Evolutionary conservation across 1,140 invertebrate species (phyloP).

Genomic region (Xylocopa sonorina): DNA sequence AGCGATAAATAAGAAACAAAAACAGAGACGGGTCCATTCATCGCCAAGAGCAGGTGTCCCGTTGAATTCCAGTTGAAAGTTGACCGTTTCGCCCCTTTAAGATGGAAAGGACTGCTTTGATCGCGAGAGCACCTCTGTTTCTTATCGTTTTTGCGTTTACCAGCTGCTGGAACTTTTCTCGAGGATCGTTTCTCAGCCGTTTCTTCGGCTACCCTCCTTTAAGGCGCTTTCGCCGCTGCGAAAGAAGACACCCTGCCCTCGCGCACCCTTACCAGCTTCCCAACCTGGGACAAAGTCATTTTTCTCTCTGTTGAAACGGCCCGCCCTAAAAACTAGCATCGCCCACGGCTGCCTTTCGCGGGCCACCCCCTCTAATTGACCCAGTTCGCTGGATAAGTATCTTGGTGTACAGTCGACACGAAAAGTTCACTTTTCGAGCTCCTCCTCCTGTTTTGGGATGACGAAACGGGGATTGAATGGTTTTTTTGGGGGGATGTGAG

Average conservation of each 20-base stretch:
- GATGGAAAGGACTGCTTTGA: constrained; percentile 22
- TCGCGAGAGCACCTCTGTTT: constrained; percentile 20
- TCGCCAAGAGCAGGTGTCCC: constrained; percentile 3
- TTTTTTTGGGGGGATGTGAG: neutral
- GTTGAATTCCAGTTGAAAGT: constrained; percentile 38
- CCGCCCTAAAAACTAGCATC: constrained; percentile 38
- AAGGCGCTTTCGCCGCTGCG: constrained; percentile 12
- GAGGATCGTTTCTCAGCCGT: constrained; percentile 39
- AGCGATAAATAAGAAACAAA: constrained; percentile 13
- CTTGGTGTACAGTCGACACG: constrained; percentile 44
- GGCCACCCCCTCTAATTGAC: constrained; percentile 63
- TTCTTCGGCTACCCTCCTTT: constrained; percentile 37
- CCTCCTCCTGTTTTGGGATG: neutral
- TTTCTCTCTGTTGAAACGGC: constrained; percentile 46
- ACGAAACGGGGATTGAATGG: neutral
- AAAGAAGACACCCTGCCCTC: constrained; percentile 18
- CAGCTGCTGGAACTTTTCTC: neutral
- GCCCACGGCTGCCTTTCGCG: constrained; percentile 50
- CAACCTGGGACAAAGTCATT: constrained; percentile 23
- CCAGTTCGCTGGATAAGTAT: constrained; percentile 65
- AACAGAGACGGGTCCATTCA: neutral
- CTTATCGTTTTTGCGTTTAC: constrained; percentile 10
- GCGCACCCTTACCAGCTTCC: constrained; percentile 3
- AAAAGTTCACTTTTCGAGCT: constrained; percentile 34
- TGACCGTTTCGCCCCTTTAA: constrained; percentile 22